Evolutionary conservation across 2,888 invertebrate species (phyloP).

Genomic region (Agonopterix arenella): DNA sequence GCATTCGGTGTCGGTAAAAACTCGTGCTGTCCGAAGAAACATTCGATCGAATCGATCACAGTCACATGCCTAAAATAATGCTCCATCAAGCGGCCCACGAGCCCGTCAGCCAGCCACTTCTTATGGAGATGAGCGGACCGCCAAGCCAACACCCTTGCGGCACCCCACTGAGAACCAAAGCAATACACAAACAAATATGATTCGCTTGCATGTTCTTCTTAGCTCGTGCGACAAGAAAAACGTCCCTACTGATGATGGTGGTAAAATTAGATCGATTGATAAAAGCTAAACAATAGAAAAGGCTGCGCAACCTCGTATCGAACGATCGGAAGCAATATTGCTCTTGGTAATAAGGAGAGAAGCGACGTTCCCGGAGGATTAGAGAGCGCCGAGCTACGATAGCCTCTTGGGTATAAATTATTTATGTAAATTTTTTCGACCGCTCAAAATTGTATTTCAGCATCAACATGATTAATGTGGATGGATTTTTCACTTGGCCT

Average conservation of each 20-base stretch:
- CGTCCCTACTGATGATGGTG: background rate
- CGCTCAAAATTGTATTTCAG: slow-evolving; percentile 68
- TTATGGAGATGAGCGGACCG: slow-evolving; percentile 47
- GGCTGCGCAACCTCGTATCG: slow-evolving; percentile 21
- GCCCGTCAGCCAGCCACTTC: slow-evolving; percentile 37
- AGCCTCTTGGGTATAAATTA: slow-evolving; percentile 67
- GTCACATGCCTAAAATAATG: slow-evolving; percentile 68
- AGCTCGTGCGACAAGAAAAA: background rate
- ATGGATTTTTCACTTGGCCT: slow-evolving; percentile 67
- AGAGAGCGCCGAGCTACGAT: slow-evolving; percentile 34
- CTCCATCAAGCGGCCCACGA: slow-evolving; percentile 44
- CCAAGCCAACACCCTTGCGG: slow-evolving; percentile 38
- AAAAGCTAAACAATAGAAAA: slow-evolving; percentile 19
- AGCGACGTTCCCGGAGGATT: slow-evolving; percentile 31
- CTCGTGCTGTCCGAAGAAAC: slow-evolving; percentile 54
- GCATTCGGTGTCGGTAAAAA: slow-evolving; percentile 41
- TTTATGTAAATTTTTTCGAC: slow-evolving; percentile 71
- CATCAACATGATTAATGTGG: slow-evolving; percentile 67
- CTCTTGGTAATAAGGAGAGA: slow-evolving; percentile 25
- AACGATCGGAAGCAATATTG: slow-evolving; percentile 32
- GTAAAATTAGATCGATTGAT: slow-evolving; percentile 10
- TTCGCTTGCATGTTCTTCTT: slow-evolving; percentile 20
- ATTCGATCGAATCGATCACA: slow-evolving; percentile 70
- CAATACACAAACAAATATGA: slow-evolving; percentile 48
- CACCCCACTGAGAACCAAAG: slow-evolving; percentile 42